Evolutionary conservation across 2,113 vertebrate species (phyloP), one percentile per base, ranked within the genome.

Genomic region (Halcyon senegalensis): DNA sequence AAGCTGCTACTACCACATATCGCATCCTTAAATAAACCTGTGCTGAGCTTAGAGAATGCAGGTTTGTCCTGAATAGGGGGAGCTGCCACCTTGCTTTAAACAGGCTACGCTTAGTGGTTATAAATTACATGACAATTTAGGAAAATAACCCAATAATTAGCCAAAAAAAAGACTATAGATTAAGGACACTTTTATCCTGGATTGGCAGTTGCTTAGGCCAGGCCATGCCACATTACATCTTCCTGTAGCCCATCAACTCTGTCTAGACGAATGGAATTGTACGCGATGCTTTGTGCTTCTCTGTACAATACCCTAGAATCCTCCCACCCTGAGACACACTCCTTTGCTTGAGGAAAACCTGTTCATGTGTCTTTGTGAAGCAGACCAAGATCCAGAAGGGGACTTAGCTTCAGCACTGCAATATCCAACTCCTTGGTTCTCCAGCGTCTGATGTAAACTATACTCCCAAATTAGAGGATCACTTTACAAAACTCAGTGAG

Each of bases 261-360:
- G 31, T 24, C 28, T 44, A 10, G 46, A 39, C 66, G 27, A 66
- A 55, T 5, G 10, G 21, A 35, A 18, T 23, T 21, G 17, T 27
- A 70, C 2, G 0, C 13, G 43, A 30, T 63, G 21, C 20, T 25
- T 1, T 0, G 21, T 31, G 41, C 35, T 48, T 39, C 44, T 25
- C 39, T 27, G 13, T 59, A 51, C 37, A 27, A 27, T 13, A 19
- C 9, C 13, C 11, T 14, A 15, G 14, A 25, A 30, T 18, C n/a
- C 46, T 55, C 25, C 53, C 28, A 37, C 6, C 31, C 69, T 5
- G 11, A 41, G 14, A 24, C 27, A 70, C 27, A 70, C 30, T 35
- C 27, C 44, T n/a, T 79, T 37, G 60, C 53, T 55, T 33, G 27
- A 58, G 35, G 23, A 75, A 82, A 51, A 44, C 23, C 63, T 64